Evolutionary conservation across 2,888 invertebrate genomes (phyloP).

Genomic region (Criorhina ranunculi): DNA sequence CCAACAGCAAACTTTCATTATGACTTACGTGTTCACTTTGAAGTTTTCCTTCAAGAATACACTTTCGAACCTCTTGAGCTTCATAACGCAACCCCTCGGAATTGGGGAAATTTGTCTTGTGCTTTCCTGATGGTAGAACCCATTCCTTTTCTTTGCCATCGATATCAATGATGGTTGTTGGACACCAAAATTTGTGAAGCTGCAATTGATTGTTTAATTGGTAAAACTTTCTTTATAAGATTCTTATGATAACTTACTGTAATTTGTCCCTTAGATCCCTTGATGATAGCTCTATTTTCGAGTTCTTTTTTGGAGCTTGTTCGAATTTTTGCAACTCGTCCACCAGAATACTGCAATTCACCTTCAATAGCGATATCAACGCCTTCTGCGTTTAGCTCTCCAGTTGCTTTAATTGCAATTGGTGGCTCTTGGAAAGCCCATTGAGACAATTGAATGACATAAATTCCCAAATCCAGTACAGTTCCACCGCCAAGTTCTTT

Average conservation of each 20-base stretch:
- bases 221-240: neutral
- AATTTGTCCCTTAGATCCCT: slow-evolving; percentile 83
- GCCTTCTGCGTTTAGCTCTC: slow-evolving; percentile 89
- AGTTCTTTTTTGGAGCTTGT: slow-evolving; percentile 79
- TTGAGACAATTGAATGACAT: slow-evolving; percentile 90
- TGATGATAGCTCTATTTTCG: slow-evolving; percentile 82
- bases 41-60: slow-evolving; percentile 87
- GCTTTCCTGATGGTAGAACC: slow-evolving; percentile 87
- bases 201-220: slow-evolving; percentile 79
- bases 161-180: slow-evolving; percentile 88
- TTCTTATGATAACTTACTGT: slow-evolving; percentile 79
- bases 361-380: slow-evolving; percentile 86
- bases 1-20: slow-evolving; percentile 89
- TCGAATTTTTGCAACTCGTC: slow-evolving; percentile 80
- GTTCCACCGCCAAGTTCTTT: slow-evolving; percentile 92
- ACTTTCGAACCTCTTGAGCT: slow-evolving; percentile 91
- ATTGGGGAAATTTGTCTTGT: slow-evolving; percentile 88
- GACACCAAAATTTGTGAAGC: slow-evolving; percentile 89
- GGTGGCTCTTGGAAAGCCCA: slow-evolving; percentile 90
- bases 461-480: slow-evolving; percentile 91
- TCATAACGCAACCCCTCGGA: slow-evolving; percentile 91
- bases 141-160: slow-evolving; percentile 87
- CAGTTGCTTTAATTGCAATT: slow-evolving; percentile 87
- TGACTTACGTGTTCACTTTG: slow-evolving; percentile 90
- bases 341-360: slow-evolving; percentile 81